phyloP scores from a whole-genome alignment of 2,797 vertebrate species.

The Apodemus agrarius region DNA sequence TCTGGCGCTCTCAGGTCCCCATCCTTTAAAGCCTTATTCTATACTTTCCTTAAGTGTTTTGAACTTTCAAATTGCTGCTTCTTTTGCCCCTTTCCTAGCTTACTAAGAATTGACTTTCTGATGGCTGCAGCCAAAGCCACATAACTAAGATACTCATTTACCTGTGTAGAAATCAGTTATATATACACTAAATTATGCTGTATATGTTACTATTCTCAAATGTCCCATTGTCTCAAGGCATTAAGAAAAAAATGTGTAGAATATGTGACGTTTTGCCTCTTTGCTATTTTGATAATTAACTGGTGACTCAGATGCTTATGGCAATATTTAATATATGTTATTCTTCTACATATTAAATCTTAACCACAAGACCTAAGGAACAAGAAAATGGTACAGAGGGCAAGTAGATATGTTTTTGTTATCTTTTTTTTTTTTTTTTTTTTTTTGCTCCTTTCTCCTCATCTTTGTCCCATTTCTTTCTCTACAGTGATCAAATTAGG shows the following conservation, averaged over 20 bases:
- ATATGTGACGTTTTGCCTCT: neutral
- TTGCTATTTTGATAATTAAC: neutral
- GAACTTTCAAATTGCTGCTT: neutral
- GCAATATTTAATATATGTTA: neutral
- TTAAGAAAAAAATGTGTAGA: neutral
- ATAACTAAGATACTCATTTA: slow-evolving; percentile 23
- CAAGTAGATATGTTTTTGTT: neutral
- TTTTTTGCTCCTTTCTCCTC: neutral
- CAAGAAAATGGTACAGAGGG: neutral
- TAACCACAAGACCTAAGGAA: neutral
- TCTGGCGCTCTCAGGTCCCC: neutral
- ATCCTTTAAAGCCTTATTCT: neutral
- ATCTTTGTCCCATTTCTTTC: neutral
- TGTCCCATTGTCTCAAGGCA: neutral
- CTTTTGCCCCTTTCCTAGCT: neutral
- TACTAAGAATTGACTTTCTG: slow-evolving; percentile 9
- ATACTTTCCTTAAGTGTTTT: slow-evolving; percentile 7
- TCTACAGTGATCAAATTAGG: neutral
- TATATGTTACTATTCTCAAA: neutral
- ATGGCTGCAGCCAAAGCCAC: neutral
- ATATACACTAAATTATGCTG: neutral
- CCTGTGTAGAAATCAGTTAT: slow-evolving; percentile 4
- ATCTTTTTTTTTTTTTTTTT: neutral
- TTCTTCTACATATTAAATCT: neutral
- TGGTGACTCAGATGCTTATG: neutral